A percentile compares a stretch with the other conserved stretches of the same genome.
These are phyloP conservation scores for Porites cylindrica DNA, from an alignment of 92 coral and sea anemone genomes.

Conservation along the genomic window DNA sequence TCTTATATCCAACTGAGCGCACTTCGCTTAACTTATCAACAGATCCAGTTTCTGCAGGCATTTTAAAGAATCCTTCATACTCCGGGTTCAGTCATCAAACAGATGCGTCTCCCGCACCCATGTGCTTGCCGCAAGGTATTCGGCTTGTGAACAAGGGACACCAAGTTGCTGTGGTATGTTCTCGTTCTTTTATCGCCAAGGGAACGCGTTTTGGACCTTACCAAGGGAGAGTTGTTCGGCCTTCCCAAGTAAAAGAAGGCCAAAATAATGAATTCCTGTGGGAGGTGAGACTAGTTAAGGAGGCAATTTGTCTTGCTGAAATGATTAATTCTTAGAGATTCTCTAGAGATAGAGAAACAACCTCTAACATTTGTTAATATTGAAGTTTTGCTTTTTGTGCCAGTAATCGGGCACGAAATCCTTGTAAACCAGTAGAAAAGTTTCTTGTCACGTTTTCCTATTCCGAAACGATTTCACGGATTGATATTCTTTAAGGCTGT, in stretches of 20 bases:
- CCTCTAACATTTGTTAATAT: background rate
- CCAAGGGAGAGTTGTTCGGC: slow-evolving; percentile 81
- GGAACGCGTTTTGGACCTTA: slow-evolving; percentile 97
- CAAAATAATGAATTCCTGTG: slow-evolving; percentile 78
- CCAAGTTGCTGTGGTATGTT: slow-evolving; percentile 65
- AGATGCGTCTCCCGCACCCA: background rate
- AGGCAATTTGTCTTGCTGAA: no score
- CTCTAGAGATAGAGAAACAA: background rate
- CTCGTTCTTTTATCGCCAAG: slow-evolving; percentile 75
- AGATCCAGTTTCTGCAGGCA: background rate
- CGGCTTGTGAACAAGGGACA: slow-evolving; percentile 10
- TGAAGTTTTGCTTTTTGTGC: no score
- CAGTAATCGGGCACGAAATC: no score
- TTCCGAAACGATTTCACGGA: background rate
- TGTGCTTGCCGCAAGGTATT: slow-evolving; percentile 41
- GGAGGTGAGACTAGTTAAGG: slow-evolving; percentile 68
- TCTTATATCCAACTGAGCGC: background rate
- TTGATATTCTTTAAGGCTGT: background rate
- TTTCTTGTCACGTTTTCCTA: background rate
- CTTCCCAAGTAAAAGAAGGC: slow-evolving; percentile 58
- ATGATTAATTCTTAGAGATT: no score
- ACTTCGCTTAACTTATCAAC: background rate
- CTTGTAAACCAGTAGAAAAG: background rate
- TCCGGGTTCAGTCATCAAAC: background rate
- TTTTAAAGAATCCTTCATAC: slow-evolving; percentile 18